A percentile compares a stretch with the other conserved stretches of the same genome.
Evolutionary conservation across 30 jellyfish, hydroid and myxozoan genomes (phyloP).

Genomic region (Mastigias papua): DNA sequence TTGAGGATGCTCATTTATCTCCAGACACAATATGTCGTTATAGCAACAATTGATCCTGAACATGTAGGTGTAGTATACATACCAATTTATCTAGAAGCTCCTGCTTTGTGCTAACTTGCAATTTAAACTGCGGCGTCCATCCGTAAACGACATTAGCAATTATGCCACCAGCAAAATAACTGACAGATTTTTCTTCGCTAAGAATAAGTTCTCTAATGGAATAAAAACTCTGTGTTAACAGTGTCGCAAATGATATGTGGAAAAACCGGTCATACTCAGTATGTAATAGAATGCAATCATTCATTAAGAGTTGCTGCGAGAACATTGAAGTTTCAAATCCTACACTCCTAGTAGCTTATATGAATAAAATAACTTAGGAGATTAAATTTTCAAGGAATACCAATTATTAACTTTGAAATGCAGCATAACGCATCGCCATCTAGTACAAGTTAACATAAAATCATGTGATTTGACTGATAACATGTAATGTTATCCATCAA

Average conservation of each 20-base stretch:
- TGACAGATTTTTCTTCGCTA: conserved; percentile 86
- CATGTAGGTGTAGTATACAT: too few relatives aligned
- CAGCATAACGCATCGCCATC: background rate
- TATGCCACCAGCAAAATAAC: conserved; percentile 96
- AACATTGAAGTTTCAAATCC: background rate
- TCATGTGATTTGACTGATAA: background rate
- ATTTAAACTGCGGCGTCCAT: conserved; percentile 57
- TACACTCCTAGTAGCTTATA: background rate
- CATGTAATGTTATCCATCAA: background rate
- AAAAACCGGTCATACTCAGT: background rate
- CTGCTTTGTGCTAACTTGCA: conserved; percentile 63
- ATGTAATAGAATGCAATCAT: too few relatives aligned
- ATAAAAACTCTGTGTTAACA: background rate
- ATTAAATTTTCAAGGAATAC: background rate
- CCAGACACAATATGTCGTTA: too few relatives aligned
- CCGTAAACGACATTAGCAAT: conserved; percentile 82
- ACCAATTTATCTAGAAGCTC: conserved; percentile 82
- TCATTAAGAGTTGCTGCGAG: background rate
- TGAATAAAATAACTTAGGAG: background rate
- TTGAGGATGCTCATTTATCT: too few relatives aligned
- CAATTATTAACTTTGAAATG: background rate
- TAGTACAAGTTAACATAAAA: background rate
- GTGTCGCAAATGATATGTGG: background rate
- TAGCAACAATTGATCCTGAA: too few relatives aligned
- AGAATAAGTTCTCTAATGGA: conserved; percentile 62